Evolutionary conservation across 1,140 invertebrate species (phyloP), one percentile per base, ranked within the genome.

Genomic region (Drosophila nikananu): DNA sequence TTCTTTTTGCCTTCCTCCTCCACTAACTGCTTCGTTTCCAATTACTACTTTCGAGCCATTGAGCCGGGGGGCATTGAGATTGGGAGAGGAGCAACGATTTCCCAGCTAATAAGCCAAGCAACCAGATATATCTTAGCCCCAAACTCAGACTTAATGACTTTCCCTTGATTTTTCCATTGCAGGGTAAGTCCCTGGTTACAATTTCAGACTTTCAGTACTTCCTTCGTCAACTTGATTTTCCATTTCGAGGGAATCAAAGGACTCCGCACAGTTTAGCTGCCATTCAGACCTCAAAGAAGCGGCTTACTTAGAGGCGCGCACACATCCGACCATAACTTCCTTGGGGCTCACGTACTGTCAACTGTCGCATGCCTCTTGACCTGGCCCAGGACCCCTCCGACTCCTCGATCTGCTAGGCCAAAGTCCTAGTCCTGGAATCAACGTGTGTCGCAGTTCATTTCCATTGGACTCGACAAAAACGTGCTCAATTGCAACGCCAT

Each of bases 401-500:
- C 74, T 52, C 30, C 39, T 23, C 54, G 39, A 41, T 44, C 23
- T 21, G 6, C 23, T 42, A 2, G 25, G 21, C n/a, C 41, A 35
- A 58, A 44, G 10, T 51, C 46, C 15, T 3, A 17, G 48, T 10
- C 23, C 48, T 12, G 3, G 65, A 68, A 68, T 66, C 64, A 62
- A 52, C 57, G 48, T 90, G 48, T 90, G 81, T 83, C 77, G 77
- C 87, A 91, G 83, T 91, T 87, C 83, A 91, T 91, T 91, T 91
- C 87, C 81, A 89, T 82, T 41, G 74, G 57, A 72, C 71, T 58
- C 61, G 66, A 76, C 83, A 76, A 76, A 90, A 91, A 91, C 89
- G 87, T 91, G 87, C 89, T 87, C 87, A 91, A 91, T 91, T 91
- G 89, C 83, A 91, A 89, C 83, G 87, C 78, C 81, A 91, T 91